Evolutionary conservation across 2,888 invertebrate genomes (phyloP).

Genomic region (Pachliopta kotzebuea): DNA sequence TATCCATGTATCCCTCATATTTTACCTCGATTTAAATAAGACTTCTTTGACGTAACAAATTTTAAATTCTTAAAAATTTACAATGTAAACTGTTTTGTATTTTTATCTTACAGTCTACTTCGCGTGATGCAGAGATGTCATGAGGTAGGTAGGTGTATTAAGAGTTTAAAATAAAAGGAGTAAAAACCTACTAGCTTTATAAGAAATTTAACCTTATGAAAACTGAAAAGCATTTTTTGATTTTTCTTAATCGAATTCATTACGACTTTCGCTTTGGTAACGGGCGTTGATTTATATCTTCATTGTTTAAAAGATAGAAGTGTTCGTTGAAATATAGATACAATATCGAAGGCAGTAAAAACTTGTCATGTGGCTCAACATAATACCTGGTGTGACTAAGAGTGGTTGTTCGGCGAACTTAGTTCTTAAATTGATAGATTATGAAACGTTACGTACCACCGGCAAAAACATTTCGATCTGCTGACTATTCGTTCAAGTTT

Average conservation of each 20-base stretch:
- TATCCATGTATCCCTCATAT: neutral
- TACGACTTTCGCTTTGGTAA: conserved; percentile 8
- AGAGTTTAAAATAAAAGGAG: too few species aligned
- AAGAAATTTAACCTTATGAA: too few species aligned
- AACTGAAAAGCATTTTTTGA: too few species aligned
- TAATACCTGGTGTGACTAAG: conserved; percentile 12
- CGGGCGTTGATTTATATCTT: conserved; percentile 21
- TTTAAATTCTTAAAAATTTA: too few species aligned
- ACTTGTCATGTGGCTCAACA: neutral
- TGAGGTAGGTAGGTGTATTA: too few species aligned
- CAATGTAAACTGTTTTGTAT: too few species aligned
- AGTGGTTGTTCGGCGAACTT: neutral
- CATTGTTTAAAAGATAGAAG: conserved; percentile 22
- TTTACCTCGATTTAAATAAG: neutral
- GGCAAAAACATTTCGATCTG: conserved; percentile 4
- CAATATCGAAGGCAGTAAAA: conserved; percentile 19
- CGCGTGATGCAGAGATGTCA: too few species aligned
- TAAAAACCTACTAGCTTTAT: too few species aligned
- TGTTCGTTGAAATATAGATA: conserved; percentile 16
- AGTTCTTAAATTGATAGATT: conserved; percentile 15
- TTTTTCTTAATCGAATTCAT: neutral
- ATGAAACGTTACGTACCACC: conserved; percentile 4
- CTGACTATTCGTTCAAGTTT: conserved; percentile 2
- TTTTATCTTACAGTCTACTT: too few species aligned
- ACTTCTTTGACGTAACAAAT: too few species aligned